phyloP scores from a whole-genome alignment of 2,888 invertebrate genomes.

The Callimorpha dominula region DNA sequence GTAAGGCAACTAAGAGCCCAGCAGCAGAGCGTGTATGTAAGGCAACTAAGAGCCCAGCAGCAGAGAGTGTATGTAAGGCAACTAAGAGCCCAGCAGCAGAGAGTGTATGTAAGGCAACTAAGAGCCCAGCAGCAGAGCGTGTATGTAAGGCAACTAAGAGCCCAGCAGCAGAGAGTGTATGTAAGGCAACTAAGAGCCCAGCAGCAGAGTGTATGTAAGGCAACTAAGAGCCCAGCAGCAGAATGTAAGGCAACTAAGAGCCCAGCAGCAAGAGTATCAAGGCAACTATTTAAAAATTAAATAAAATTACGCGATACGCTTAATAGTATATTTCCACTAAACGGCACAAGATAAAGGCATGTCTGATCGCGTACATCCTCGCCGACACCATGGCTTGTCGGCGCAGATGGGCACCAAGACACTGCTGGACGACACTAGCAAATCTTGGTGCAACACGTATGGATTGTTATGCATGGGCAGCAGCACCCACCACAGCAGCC shows the following conservation, averaged over 20 bases:
- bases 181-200: no score
- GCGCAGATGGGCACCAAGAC: constrained; percentile 8
- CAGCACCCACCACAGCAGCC: constrained; percentile 15
- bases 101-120: no score
- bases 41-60: no score
- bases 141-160: no score
- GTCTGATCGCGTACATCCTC: neutral
- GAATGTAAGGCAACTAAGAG: no score
- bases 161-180: no score
- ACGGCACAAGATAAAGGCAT: constrained; percentile 11
- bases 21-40: no score
- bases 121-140: no score
- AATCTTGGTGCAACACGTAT: constrained; percentile 18
- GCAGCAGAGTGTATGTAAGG: no score
- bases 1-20: no score
- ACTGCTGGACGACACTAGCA: constrained; percentile 8
- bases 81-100: no score
- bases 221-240: neutral
- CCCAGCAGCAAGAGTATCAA: neutral
- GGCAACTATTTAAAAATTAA: neutral
- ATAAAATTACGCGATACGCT: constrained; percentile 21
- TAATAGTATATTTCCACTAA: constrained; percentile 29
- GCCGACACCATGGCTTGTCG: constrained; percentile 19
- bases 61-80: no score
- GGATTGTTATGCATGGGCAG: constrained; percentile 18